phyloP scores from a whole-genome alignment of 2,113 vertebrate genomes.

The Plecotus auritus region DNA sequence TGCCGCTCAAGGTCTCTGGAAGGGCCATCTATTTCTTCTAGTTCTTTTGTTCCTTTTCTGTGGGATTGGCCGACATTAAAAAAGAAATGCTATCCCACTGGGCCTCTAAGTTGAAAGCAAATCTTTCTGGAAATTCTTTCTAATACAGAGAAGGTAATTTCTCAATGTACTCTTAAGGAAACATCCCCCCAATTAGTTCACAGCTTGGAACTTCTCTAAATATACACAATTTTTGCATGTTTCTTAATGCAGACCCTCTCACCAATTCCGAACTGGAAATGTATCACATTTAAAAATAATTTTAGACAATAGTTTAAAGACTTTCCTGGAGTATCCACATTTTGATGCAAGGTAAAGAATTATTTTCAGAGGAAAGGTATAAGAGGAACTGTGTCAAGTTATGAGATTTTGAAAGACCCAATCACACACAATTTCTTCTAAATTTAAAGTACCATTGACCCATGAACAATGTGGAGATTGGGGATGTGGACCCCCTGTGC shows the following conservation, averaged over 20 bases:
- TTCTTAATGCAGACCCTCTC: not conserved
- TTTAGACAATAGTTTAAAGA: not conserved
- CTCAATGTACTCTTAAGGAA: not conserved
- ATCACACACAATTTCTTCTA: not conserved
- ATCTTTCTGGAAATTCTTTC: not conserved
- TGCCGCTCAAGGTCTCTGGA: not conserved
- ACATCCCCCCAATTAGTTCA: not conserved
- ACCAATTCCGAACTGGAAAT: not conserved
- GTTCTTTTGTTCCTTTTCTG: not conserved
- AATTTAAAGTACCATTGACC: not conserved
- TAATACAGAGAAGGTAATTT: not conserved
- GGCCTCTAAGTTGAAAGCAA: not conserved
- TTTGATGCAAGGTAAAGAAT: not conserved
- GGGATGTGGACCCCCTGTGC: no score
- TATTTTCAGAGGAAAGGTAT: not conserved
- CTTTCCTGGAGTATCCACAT: not conserved
- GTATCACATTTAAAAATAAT: not conserved
- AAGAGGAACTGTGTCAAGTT: not conserved
- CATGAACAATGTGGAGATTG: not conserved
- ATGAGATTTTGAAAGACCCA: not conserved
- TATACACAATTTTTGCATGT: not conserved
- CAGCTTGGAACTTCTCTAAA: slow-evolving; percentile 16
- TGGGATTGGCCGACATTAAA: not conserved
- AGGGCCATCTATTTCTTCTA: not conserved
- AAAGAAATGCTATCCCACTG: not conserved